Evolutionary conservation across 2,888 invertebrate species (phyloP).

Genomic region (Calliscelio sp.): DNA sequence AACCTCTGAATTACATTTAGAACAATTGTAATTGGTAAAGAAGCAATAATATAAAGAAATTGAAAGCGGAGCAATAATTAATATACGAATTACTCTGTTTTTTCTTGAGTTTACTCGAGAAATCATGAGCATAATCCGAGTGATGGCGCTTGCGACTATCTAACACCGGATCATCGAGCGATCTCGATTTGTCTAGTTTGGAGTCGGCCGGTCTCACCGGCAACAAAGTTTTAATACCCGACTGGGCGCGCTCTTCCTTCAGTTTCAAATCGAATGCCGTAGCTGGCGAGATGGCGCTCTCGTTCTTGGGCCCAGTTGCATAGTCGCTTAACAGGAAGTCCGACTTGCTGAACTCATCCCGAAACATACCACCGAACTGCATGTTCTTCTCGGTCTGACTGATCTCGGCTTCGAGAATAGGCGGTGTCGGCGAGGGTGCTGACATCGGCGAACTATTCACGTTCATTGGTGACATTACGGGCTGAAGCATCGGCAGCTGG

Average conservation of each 20-base stretch:
- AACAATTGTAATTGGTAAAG: no score
- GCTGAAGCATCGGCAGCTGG: constrained; percentile 65
- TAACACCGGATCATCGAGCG: constrained; percentile 78
- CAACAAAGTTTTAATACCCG: constrained; percentile 87
- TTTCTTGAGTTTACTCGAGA: constrained; percentile 78
- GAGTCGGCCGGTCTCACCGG: constrained; percentile 84
- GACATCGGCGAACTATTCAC: constrained; percentile 62
- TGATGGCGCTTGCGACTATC: constrained; percentile 80
- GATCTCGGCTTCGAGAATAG: constrained; percentile 74
- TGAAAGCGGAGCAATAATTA: neutral
- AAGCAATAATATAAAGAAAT: no score
- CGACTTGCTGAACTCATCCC: constrained; percentile 79
- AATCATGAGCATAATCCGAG: constrained; percentile 80
- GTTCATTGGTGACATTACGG: constrained; percentile 73
- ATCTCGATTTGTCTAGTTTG: constrained; percentile 79
- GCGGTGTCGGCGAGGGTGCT: constrained; percentile 67
- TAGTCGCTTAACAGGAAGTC: constrained; percentile 75
- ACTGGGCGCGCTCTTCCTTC: constrained; percentile 85
- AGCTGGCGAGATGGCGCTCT: constrained; percentile 83
- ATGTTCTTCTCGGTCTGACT: constrained; percentile 73
- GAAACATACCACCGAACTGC: constrained; percentile 68
- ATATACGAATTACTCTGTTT: constrained; percentile 80
- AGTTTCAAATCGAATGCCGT: constrained; percentile 83
- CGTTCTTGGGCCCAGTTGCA: constrained; percentile 32
- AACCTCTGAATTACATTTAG: no score